Evolutionary conservation across 2,888 invertebrate species (phyloP).

Genomic region (Vesta saturnalis): DNA sequence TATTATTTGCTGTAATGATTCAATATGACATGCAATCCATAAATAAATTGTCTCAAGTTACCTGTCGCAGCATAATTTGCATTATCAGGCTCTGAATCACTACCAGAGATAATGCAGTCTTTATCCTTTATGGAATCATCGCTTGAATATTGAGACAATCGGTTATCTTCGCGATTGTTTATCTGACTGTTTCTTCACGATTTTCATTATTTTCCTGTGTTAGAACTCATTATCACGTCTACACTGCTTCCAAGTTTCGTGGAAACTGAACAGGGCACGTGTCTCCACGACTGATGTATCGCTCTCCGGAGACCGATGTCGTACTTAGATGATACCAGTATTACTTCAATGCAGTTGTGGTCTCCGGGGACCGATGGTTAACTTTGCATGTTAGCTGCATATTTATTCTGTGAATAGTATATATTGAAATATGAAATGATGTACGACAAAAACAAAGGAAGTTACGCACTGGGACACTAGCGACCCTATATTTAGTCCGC

Average conservation of each 20-base stretch:
- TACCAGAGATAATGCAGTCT: background rate
- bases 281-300: background rate
- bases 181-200: background rate
- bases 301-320: background rate
- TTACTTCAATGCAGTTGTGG: background rate
- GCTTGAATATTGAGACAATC: no score
- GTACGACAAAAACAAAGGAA: background rate
- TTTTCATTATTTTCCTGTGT: background rate
- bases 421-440: no score
- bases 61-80: background rate
- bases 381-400: background rate
- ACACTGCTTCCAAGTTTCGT: background rate
- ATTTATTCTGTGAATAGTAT: background rate
- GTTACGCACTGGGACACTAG: background rate
- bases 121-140: no score
- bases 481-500: background rate
- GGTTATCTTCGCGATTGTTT: no score
- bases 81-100: background rate
- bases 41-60: background rate
- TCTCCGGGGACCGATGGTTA: background rate
- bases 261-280: background rate
- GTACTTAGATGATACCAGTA: background rate
- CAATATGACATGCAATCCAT: background rate
- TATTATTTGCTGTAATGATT: no score
- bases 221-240: background rate